A percentile compares a stretch with the other conserved stretches of the same genome.
Conservation (phyloP, 2,113 vertebrate genomes). For the Hypocryptadius cinnamomeus region DNA sequence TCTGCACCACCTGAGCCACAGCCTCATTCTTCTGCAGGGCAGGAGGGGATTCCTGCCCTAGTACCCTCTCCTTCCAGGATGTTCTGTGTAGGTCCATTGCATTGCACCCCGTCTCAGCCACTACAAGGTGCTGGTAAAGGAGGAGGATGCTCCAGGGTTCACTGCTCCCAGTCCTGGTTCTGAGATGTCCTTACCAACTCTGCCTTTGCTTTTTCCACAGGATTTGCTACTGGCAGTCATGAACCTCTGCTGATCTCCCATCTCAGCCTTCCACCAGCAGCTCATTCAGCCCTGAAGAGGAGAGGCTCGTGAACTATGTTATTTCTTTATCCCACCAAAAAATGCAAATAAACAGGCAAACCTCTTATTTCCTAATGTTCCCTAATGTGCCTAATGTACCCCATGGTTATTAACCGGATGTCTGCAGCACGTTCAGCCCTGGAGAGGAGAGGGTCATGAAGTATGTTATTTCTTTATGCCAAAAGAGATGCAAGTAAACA, state of each 20-base stretch:
- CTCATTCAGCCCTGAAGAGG: rapidly evolving
- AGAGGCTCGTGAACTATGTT: not conserved
- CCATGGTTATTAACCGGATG: not conserved
- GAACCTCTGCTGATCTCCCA: not conserved
- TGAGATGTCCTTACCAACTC: not conserved
- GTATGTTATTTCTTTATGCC: not conserved
- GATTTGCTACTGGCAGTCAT: not conserved
- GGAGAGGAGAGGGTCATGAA: not conserved
- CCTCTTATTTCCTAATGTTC: not conserved
- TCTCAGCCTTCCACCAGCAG: not conserved
- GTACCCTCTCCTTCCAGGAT: not conserved
- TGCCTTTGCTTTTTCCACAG: not conserved
- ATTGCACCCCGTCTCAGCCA: not conserved
- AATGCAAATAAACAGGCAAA: not conserved
- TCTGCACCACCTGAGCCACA: not conserved
- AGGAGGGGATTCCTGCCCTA: not conserved
- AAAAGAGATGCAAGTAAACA: not conserved
- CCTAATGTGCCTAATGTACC: not conserved
- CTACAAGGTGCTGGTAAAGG: not conserved
- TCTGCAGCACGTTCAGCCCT: not conserved
- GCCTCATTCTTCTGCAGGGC: not conserved
- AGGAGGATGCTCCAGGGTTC: not conserved
- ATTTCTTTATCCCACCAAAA: not conserved
- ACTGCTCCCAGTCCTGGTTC: not conserved
- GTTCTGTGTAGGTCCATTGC: not conserved